Conservation (phyloP, 2,113 vertebrate genomes). For the Condylura cristata region DNA sequence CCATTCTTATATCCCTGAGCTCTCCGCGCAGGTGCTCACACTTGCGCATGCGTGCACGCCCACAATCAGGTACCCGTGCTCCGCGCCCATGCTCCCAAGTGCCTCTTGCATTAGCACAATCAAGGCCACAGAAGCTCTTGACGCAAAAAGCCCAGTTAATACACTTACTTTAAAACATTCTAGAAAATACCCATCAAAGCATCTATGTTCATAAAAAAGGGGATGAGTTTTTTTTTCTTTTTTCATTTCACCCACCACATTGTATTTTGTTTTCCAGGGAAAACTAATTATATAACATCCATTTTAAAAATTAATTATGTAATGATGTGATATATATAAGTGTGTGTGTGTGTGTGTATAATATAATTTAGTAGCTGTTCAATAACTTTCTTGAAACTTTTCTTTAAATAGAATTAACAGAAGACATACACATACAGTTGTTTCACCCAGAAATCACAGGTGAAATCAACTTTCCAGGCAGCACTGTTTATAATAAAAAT, state of each 20-base stretch:
- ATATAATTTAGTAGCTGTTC: background rate
- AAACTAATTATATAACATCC: background rate
- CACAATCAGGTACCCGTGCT: too few relatives aligned
- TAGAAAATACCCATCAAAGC: background rate
- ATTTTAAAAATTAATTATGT: background rate
- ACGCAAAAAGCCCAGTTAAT: too few relatives aligned
- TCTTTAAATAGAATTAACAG: background rate
- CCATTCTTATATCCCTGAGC: too few relatives aligned
- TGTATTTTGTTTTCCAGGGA: background rate
- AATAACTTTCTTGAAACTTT: background rate
- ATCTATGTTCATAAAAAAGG: background rate
- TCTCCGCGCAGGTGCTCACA: too few relatives aligned
- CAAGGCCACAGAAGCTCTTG: too few relatives aligned
- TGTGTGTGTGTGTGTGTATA: too few relatives aligned
- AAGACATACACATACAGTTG: background rate
- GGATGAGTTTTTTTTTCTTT: background rate
- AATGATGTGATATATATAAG: background rate
- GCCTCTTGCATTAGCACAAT: too few relatives aligned
- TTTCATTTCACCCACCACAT: too few relatives aligned
- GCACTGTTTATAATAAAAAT: background rate
- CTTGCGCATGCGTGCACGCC: too few relatives aligned
- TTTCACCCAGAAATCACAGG: conserved; percentile 6
- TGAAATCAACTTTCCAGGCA: background rate
- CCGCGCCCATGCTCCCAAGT: too few relatives aligned
- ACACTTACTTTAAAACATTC: background rate